These are phyloP conservation scores for Bos taurus DNA, from an alignment of 2,113 vertebrate genomes.

Conservation along the genomic window ARS-UCD2.0 NC_037339.1:38211501-38212000, in stretches of 20 bases:
- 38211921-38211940: background rate
- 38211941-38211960: background rate
- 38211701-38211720: conserved; percentile 68
- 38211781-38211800: conserved; percentile 57
- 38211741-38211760: conserved; percentile 62
- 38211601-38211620: conserved; percentile 67
- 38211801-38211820: conserved; percentile 33
- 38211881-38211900: background rate
- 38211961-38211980: background rate
- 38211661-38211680: conserved; percentile 46
- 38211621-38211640: conserved; percentile 61
- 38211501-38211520: conserved; percentile 34
- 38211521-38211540: conserved; percentile 1
- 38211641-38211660: conserved; percentile 67
- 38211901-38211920: background rate
- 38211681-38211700: conserved; percentile 62
- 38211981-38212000: background rate
- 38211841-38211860: conserved; percentile 42
- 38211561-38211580: conserved; percentile 66
- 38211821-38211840: conserved; percentile 7
- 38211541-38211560: conserved; percentile 46
- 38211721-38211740: conserved; percentile 52
- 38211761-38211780: conserved; percentile 28
- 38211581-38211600: conserved; percentile 71
- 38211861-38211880: background rate